Evolutionary conservation across 2,797 vertebrate species (phyloP), one percentile per base, ranked within the genome.

Genomic region (Alauda arvensis): DNA sequence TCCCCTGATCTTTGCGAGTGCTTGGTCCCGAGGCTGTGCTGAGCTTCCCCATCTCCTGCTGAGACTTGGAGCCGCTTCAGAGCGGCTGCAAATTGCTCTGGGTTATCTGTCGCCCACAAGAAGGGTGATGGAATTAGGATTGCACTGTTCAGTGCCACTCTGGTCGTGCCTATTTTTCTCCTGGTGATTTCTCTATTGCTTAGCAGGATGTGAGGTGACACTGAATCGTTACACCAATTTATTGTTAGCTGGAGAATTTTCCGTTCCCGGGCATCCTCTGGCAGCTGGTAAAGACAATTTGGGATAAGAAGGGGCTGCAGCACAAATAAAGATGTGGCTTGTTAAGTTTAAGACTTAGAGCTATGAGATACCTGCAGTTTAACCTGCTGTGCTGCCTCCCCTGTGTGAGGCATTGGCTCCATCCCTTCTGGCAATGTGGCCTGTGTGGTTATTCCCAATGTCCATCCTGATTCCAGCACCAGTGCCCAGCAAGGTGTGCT

Each of bases 11-110:
- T 71, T 82, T 17, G 42, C 0, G 7, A 48, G 55, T 65, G 12
- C 80, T 63, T 26, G 6, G 74, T 82, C 82, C 83, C 8, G 3
- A 77, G 62, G 84, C 72, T 40, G 29, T 37, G 14, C 66, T 33
- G 77, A 93, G 77, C 82, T 57, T 83, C 34, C 67, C 71, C 8
- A n/a, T 29, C 86, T 83, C 90, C 91, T 85, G 70, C 86, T 78
- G 91, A 86, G 93, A 89, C 39, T 88, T 92, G 88, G 88, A 95
- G 84, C 81, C 1, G 4, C 89, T 91, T 85, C 92, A 90, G 85
- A 92, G 89, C 56, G 8, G 52, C 82, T 80, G 72, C 4, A 87
- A 90, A 83, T 90, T 82, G 59, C 72, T 14, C 43, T 37, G 66
- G 72, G 84, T 94, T 92, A 91, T 82, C 86, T 90, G 78, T 42